Evolutionary conservation across 1,140 invertebrate species (phyloP), one percentile per base, ranked within the genome.

Genomic region (Archivesica marissinica): DNA sequence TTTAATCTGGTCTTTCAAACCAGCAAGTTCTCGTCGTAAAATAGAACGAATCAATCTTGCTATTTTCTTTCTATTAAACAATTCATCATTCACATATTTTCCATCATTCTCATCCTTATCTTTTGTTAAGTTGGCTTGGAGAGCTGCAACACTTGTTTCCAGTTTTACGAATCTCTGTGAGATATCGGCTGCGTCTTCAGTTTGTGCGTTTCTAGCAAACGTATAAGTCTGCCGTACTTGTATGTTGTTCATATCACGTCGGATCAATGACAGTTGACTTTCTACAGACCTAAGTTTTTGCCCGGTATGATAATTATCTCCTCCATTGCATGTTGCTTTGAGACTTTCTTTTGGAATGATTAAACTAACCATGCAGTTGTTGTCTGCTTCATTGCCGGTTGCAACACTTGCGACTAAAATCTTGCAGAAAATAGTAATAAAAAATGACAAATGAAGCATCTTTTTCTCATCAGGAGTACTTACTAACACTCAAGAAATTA

Each of bases 331-430:
- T 6, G 85, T 86, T 17, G 83, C 88, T 82, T 91, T 92, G 17
- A 92, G 89, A 47, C 91, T 91, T 23, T 92, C 89, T 25, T 88
- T 89, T 0, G 92, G 92, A 77, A 92, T 88, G 1, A 91, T 86
- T 50, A 92, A 85, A 61, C 88, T 91, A 7, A 91, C 41, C 28
- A 92, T 87, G 78, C 92, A 92, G 38, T 87, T 90, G 0, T 92
- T 88, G 47, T 89, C n/a, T 13, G 79, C 25, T 9, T 75, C 74
- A 7, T 72, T 28, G 30, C 25, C 30, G 25, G 44, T n/a, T 28
- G 66, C 33, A 47, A 20, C 23, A 72, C 13, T 35, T 25, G 15
- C 33, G 7, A 64, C 30, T 0, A 64, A 17, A 20, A 64, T 64
- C 30, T 64, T 64, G 25, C 30, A 17, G 28, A 64, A 64, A 2